Evolutionary conservation across 2,888 invertebrate genomes (phyloP).

Genomic region (Drosophila nigricruria): DNA sequence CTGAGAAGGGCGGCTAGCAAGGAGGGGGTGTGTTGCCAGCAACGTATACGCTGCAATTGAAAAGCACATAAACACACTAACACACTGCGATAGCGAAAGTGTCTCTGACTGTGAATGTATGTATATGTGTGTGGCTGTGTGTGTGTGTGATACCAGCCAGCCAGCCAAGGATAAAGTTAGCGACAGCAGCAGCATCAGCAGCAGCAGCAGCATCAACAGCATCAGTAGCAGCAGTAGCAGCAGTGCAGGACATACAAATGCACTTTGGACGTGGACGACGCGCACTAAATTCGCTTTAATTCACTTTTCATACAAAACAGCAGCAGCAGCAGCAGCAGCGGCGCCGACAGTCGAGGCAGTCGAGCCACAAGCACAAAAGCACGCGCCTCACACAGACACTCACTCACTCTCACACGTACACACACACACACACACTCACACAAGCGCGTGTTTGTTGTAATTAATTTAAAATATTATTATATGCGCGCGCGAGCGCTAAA

Average conservation of each 20-base stretch:
- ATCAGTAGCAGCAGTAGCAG: conserved; percentile 24
- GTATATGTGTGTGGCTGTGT: conserved; percentile 19
- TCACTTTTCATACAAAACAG: conserved; percentile 80
- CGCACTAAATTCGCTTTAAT: conserved; percentile 82
- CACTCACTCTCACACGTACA: background rate
- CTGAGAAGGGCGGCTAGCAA: background rate
- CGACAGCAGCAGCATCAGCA: conserved; percentile 34
- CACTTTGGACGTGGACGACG: conserved; percentile 78
- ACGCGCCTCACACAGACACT: conserved; percentile 55
- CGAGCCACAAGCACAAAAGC: conserved; percentile 63
- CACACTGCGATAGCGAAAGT: conserved; percentile 77
- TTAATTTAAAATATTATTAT: conserved; percentile 84
- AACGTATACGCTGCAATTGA: conserved; percentile 64
- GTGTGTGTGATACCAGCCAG: conserved; percentile 21
- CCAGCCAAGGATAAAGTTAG: conserved; percentile 76
- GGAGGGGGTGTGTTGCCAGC: conserved; percentile 21
- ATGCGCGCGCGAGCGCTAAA: conserved; percentile 77
- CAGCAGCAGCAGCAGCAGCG: conserved; percentile 32
- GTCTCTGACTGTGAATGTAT: conserved; percentile 43
- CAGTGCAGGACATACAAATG: conserved; percentile 71
- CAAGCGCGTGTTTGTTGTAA: conserved; percentile 77
- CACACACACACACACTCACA: background rate
- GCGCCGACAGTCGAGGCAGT: conserved; percentile 22
- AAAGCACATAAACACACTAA: conserved; percentile 74
- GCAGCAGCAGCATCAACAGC: conserved; percentile 6